Conservation (phyloP, 2,113 vertebrate genomes). For the Poecile atricapillus region DNA sequence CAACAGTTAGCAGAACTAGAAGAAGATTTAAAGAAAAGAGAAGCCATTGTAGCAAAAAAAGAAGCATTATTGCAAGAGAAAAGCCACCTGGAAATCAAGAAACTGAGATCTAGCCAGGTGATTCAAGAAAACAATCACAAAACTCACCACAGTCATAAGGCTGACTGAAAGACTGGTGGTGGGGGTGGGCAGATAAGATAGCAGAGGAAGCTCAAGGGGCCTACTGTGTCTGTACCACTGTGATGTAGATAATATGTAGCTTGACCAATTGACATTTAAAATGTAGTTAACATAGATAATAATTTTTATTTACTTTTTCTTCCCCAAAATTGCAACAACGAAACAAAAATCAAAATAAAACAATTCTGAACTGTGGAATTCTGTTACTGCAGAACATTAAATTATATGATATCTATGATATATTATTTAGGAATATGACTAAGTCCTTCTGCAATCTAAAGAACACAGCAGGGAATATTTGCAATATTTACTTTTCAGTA, state of each 20-base stretch:
- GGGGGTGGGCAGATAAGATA: neutral
- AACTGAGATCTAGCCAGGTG: constrained; percentile 86
- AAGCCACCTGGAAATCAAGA: constrained; percentile 83
- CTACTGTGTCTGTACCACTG: neutral
- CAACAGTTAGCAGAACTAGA: constrained; percentile 80
- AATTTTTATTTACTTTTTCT: neutral
- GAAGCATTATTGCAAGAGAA: constrained; percentile 82
- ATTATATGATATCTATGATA: neutral
- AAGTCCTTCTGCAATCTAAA: neutral
- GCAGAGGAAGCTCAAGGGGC: neutral
- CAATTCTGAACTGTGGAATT: neutral
- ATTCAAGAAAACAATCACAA: neutral
- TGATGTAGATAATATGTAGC: neutral
- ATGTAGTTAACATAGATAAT: neutral
- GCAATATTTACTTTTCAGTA: neutral
- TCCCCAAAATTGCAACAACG: neutral
- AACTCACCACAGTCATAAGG: neutral
- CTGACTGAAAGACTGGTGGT: neutral
- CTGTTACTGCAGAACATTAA: neutral
- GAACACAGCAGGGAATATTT: neutral
- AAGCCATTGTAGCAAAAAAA: constrained; percentile 80
- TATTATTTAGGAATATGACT: neutral
- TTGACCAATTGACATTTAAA: neutral
- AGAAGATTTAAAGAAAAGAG: constrained; percentile 83
- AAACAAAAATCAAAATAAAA: neutral